Conservation (phyloP, 2,888 invertebrate species). For the Hecatera dysodea region DNA sequence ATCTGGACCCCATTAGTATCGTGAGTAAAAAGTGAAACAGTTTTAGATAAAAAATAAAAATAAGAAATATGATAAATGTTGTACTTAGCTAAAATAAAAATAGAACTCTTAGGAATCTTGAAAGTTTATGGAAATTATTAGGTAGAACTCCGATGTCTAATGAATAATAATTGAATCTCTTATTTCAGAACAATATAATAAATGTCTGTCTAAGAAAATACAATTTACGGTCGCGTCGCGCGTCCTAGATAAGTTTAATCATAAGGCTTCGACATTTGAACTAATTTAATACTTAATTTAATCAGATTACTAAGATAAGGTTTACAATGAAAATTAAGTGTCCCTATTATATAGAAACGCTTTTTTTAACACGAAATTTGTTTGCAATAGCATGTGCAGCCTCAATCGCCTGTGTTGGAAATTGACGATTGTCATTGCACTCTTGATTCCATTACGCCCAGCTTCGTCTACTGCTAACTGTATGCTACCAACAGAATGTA, state of each 20-base stretch:
- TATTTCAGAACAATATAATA: not conserved
- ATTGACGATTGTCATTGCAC: not conserved
- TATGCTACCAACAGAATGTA: not conserved
- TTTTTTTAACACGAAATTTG: too few species aligned
- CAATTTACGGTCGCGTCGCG: too few species aligned
- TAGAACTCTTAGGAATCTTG: not conserved
- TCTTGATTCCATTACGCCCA: not conserved
- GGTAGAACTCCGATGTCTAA: conserved; percentile 9
- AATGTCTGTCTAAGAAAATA: not conserved
- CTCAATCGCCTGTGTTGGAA: not conserved
- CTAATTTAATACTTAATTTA: not conserved
- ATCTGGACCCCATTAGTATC: too few species aligned
- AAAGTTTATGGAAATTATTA: conserved; percentile 13
- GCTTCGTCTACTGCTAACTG: not conserved
- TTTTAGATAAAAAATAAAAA: too few species aligned
- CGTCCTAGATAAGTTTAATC: conserved; percentile 11
- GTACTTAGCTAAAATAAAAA: not conserved
- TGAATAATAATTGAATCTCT: conserved; percentile 8
- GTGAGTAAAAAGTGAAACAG: too few species aligned
- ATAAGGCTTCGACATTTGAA: not conserved
- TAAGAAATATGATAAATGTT: conserved; percentile 2
- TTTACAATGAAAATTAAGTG: too few species aligned
- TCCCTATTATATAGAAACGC: too few species aligned
- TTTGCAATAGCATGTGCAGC: too few species aligned
- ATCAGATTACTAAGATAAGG: conserved; percentile 1